Base-by-base conservation (phyloP, 2,113 vertebrate genomes). In the Zosterops borbonicus region DNA sequence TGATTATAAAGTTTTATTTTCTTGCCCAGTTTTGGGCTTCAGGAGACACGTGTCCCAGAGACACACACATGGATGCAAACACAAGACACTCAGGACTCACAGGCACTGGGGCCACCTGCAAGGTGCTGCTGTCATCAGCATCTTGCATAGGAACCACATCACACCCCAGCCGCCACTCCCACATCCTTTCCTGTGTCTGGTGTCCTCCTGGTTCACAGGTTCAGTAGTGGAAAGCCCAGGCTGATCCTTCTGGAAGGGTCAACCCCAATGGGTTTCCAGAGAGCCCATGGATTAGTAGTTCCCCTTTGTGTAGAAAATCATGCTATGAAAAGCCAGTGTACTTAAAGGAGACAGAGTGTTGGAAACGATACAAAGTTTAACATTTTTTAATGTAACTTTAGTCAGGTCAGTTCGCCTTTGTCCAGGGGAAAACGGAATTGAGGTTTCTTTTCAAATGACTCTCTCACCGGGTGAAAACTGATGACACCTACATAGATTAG, bases 171-270 rank as follows among this genome's bases (percentile, higher is more conserved):
- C 23, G 14, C 5, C 23, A 11, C 64, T 53, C 27, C n/a, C 9
- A 4, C 14, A 12, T 11, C n/a, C 27, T 14, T 63, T 19, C 21
- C 25, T 0, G 0, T 31, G 47, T 35, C 21, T 3, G 1, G 42
- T 10, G 11, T 58, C 19, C 15, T 19, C 13, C n/a, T 3, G 5
- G 11, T 29, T 80, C 13, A 11, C 37, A 21, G 0, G 2, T 39
- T 37, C 25, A 29, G 39, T 69, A 33, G 29, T n/a, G 49, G 25
- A 68, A 84, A 80, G 47, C 49, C 24, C 37, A 20, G 42, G 47
- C 53, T 55, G 59, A 62, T 83, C 44, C 23, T 63, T 33, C 15
- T 9, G 69, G 42, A 46, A 28, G 22, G 29, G n/a, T 27, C 24
- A 56, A 16, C 29, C 29, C 18, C 18, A 23, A 4, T 2, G 31